These are phyloP conservation scores for Mormyrus proboscirostris DNA, from an alignment of 2,797 vertebrate genomes.

Conservation along the genomic window DNA sequence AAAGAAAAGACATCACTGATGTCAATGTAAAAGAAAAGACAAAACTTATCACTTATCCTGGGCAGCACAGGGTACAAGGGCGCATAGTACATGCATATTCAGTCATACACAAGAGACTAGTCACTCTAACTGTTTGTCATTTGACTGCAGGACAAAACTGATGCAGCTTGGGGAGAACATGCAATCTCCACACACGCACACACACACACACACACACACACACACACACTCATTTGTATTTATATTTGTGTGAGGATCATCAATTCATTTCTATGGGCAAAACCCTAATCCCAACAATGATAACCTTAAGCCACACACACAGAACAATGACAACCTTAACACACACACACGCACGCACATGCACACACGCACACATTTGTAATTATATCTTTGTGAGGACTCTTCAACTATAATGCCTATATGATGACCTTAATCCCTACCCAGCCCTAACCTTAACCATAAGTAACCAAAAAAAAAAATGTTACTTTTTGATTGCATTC, in stretches of 20 bases:
- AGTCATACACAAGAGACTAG: not conserved
- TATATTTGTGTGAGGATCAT: not conserved
- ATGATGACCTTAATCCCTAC: not conserved
- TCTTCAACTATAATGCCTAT: not conserved
- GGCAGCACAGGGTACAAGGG: not conserved
- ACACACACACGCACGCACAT: no score
- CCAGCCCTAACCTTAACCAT: not conserved
- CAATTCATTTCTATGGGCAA: not conserved
- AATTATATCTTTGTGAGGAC: not conserved
- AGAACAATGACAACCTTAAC: not conserved
- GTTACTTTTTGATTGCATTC: not conserved
- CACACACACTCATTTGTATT: not conserved
- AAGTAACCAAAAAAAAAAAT: not conserved
- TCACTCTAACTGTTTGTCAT: not conserved
- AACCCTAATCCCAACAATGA: not conserved
- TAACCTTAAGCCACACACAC: not conserved
- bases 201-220: no score
- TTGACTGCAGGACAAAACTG: not conserved
- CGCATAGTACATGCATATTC: not conserved
- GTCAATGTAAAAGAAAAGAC: no score
- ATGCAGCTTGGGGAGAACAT: not conserved
- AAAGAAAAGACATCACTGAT: not conserved
- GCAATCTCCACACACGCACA: not conserved
- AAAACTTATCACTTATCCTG: not conserved
- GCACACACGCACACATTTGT: not conserved